Base-by-base conservation (phyloP, 2,888 invertebrate species). In the Calliopum simillimum region DNA sequence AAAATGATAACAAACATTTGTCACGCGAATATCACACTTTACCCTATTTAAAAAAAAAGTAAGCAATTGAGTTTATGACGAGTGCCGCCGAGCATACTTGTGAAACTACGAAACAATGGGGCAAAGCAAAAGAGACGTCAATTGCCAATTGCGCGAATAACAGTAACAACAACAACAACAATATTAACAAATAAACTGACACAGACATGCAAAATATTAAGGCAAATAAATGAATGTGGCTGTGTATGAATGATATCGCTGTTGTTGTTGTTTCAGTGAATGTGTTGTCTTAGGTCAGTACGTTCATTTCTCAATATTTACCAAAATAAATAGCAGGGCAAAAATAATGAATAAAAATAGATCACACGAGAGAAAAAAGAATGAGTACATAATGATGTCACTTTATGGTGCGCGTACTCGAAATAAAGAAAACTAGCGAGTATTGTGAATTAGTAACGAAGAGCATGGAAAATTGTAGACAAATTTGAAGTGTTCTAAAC, bases 231-330 rank as follows among this genome's bases (percentile, higher is more conserved):
- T 19, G 11, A 56, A 66, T 46, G 55, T 55, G 51, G 47, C 8
- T 25, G 62, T 62, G 53, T 46, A 25, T n/a, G 41, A 41, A n/a
- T 47, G 33, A 23, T 67, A 11, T 41, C 19, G 55, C 33, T 61
- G 68, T 19, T 67, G 51, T 6, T 59, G 33, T 21, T 58, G 21
- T 58, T 56, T 21, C 61, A 51, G 53, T 16, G 25, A 13, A 13
- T 44, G n/a, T 43, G 41, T 68, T 68, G 47, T 23, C 56, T 23
- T 59, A 67, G 67, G 67, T 67, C 67, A 67, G 67, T 33, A 33
- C n/a, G n/a, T n/a, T n/a, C n/a, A n/a, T 67, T 59, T 58, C 61
- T 19, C 46, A 13, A 61, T 44, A 21, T 21, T 21, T 44, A 19
- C 16, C 46, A 46, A 21, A 53, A 21, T 13, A 21, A 44, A 13